Conservation (phyloP, 1,140 invertebrate species). For the Hestina assimilis region DNA sequence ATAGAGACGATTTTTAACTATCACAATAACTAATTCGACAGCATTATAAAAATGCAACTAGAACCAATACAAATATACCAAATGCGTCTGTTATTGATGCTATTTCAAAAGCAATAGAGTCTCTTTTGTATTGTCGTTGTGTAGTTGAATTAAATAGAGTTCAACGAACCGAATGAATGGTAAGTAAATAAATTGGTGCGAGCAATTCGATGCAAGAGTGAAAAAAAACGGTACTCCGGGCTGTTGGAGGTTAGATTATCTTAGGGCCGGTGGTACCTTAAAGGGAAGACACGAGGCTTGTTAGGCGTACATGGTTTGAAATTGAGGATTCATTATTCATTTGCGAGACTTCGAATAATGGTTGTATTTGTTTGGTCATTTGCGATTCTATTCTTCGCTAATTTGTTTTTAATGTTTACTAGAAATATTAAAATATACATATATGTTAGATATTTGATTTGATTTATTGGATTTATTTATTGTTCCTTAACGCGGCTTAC, state of each 20-base stretch:
- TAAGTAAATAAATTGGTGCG: conserved; percentile 68
- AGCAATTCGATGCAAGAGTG: conserved; percentile 46
- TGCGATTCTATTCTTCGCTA: too few relatives aligned
- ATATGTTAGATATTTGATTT: too few relatives aligned
- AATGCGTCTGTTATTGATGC: background rate
- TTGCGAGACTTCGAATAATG: conserved; percentile 12
- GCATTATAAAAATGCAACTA: conserved; percentile 22
- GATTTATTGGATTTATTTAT: too few relatives aligned
- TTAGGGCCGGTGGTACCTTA: conserved; percentile 24
- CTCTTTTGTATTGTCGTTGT: background rate
- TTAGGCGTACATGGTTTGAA: conserved; percentile 13
- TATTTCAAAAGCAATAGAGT: conserved; percentile 10
- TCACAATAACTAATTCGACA: background rate
- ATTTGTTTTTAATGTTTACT: too few relatives aligned
- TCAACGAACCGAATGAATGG: conserved; percentile 55
- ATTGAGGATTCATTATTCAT: conserved; percentile 7
- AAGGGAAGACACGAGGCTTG: conserved; percentile 23
- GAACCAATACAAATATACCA: conserved; percentile 9
- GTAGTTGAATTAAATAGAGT: conserved; percentile 27
- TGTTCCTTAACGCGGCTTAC: too few relatives aligned
- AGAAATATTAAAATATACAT: too few relatives aligned
- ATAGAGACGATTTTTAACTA: conserved; percentile 1
- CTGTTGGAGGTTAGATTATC: conserved; percentile 46
- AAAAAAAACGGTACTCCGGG: conserved; percentile 50
- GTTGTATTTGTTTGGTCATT: background rate